Conservation (phyloP, 37 sponge, comb jelly and placozoan genomes). For the Petrosia ficiformis region DNA sequence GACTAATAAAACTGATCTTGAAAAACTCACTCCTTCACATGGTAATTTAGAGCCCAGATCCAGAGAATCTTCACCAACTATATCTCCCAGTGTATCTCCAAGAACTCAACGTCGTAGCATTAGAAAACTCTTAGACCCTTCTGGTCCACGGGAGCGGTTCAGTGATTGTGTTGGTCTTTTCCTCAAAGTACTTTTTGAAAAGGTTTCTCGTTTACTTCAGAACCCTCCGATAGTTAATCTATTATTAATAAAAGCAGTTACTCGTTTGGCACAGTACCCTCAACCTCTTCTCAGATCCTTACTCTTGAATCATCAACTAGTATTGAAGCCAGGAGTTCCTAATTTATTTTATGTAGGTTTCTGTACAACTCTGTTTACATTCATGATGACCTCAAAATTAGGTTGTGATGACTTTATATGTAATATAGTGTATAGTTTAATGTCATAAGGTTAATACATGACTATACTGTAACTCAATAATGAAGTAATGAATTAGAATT, state of each 20-base stretch:
- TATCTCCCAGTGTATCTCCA: neutral
- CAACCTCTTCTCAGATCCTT: constrained; percentile 75
- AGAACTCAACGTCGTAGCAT: no score
- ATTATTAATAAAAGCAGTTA: constrained; percentile 50
- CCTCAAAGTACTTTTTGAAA: constrained; percentile 65
- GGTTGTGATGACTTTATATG: no score
- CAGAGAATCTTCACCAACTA: neutral
- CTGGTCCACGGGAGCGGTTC: neutral
- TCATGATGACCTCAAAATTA: no score
- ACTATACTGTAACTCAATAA: no score
- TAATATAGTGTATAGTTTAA: no score
- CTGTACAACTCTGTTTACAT: neutral
- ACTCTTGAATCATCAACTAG: constrained; percentile 71
- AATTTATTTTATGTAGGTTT: constrained; percentile 60
- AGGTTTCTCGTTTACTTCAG: constrained; percentile 40
- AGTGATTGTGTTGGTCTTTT: constrained; percentile 43
- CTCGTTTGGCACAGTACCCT: constrained; percentile 69
- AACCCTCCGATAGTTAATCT: constrained; percentile 48
- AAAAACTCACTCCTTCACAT: neutral
- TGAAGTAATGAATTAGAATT: no score
- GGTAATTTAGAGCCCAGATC: no score
- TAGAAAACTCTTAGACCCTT: no score
- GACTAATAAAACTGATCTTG: neutral
- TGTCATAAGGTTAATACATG: no score
- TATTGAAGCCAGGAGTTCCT: constrained; percentile 58